These are phyloP conservation scores for Nomada fabriciana DNA, from an alignment of 2,888 invertebrate species.

Conservation along the genomic window DNA sequence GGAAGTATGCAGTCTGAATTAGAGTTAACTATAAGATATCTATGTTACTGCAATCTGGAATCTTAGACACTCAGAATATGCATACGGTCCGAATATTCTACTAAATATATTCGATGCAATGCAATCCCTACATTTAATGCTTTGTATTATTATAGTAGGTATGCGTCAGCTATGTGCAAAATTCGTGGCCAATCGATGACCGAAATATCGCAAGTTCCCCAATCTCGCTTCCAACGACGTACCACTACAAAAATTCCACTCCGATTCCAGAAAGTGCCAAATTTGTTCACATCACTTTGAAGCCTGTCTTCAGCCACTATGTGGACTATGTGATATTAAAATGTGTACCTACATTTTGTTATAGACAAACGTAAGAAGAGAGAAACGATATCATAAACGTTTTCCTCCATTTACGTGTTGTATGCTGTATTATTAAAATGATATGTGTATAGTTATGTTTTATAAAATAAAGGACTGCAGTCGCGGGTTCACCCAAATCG, in stretches of 20 bases:
- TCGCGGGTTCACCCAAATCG: too few relatives aligned
- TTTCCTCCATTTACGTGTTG: too few relatives aligned
- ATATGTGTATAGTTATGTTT: too few relatives aligned
- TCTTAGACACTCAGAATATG: neutral
- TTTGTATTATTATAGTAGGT: conserved; percentile 25
- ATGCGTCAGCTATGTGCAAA: conserved; percentile 32
- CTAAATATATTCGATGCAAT: conserved; percentile 1
- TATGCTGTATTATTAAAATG: too few relatives aligned
- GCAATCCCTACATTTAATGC: conserved; percentile 18
- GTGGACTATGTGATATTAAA: too few relatives aligned
- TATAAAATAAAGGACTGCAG: too few relatives aligned
- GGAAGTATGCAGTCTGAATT: neutral
- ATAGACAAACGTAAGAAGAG: too few relatives aligned
- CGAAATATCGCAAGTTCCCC: conserved; percentile 3
- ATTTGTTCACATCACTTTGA: neutral
- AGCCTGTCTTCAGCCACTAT: too few relatives aligned
- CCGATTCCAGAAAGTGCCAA: neutral
- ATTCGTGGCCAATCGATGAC: conserved; percentile 12
- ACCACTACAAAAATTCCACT: neutral
- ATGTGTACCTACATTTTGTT: too few relatives aligned
- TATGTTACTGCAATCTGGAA: neutral
- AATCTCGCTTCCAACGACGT: neutral
- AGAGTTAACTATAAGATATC: too few relatives aligned
- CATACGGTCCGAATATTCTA: neutral
- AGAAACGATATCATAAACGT: too few relatives aligned